Conservation (phyloP, 1,140 invertebrate genomes). For the Eupeodes corollae region DNA sequence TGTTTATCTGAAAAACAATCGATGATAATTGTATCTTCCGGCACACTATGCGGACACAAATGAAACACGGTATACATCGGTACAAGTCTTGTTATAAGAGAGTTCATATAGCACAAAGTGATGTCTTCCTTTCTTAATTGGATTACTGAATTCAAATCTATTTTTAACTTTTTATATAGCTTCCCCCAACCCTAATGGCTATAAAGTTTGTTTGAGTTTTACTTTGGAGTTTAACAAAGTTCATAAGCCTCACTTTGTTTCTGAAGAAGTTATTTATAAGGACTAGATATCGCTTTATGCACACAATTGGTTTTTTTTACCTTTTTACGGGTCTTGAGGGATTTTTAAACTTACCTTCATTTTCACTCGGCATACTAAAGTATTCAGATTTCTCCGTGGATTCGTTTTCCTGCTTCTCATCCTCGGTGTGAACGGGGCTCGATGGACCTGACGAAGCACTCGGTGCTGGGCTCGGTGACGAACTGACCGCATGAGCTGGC, state of each 20-base stretch:
- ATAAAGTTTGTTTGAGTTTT: no score
- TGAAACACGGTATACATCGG: no score
- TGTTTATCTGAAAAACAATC: background rate
- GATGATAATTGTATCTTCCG: background rate
- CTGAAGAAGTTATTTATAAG: no score
- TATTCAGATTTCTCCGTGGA: constrained; percentile 40
- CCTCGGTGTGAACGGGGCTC: constrained; percentile 41
- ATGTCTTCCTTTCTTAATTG: background rate
- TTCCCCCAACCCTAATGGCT: no score
- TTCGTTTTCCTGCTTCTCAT: constrained; percentile 44
- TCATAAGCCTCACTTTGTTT: no score
- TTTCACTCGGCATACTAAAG: constrained; percentile 14
- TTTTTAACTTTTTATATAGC: constrained; percentile 1
- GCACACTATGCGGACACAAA: background rate
- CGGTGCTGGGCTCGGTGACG: constrained; percentile 23
- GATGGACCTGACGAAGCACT: constrained; percentile 40
- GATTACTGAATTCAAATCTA: background rate
- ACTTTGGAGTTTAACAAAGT: no score
- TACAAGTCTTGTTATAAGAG: background rate
- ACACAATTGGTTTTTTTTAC: no score
- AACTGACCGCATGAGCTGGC: constrained; percentile 14
- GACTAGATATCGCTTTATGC: no score
- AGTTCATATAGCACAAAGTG: background rate
- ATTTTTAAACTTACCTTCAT: constrained; percentile 36
- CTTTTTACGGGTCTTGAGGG: no score